These are phyloP conservation scores for Callopanchax toddi DNA, from an alignment of 2,113 vertebrate species.

Conservation along the genomic window DNA sequence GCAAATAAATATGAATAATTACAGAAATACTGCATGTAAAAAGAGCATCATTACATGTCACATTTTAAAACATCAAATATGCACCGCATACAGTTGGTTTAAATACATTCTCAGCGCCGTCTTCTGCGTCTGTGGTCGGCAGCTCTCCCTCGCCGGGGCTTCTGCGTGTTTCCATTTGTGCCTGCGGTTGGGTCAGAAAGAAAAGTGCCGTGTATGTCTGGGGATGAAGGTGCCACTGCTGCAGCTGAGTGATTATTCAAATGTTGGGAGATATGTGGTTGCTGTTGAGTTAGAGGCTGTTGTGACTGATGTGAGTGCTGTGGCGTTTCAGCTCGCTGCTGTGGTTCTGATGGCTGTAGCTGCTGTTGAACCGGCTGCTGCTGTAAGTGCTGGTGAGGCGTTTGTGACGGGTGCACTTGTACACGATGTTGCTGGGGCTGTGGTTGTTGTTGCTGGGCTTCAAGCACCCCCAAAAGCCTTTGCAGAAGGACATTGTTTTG, in stretches of 20 bases:
- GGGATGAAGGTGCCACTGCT: constrained; percentile 56
- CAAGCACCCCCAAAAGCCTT: constrained; percentile 80
- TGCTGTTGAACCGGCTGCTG: constrained; percentile 44
- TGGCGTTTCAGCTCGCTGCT: constrained; percentile 47
- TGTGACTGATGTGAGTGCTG: constrained; percentile 60
- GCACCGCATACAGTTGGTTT: constrained; percentile 20
- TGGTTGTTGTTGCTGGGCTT: constrained; percentile 75
- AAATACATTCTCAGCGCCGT: constrained; percentile 67
- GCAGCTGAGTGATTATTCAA: constrained; percentile 57
- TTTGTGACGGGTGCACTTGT: constrained; percentile 58
- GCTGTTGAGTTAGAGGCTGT: constrained; percentile 63
- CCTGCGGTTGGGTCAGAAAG: constrained; percentile 57
- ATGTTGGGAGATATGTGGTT: constrained; percentile 54
- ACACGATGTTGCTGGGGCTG: constrained; percentile 63
- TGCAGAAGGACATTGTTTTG: constrained; percentile 84
- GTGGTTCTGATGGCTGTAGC: constrained; percentile 56
- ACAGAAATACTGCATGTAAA: constrained; percentile 53
- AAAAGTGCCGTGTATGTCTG: constrained; percentile 69
- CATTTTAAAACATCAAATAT: constrained; percentile 51
- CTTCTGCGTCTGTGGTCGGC: constrained; percentile 78
- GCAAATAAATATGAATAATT: constrained; percentile 24
- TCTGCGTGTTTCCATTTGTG: constrained; percentile 61
- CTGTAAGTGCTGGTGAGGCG: constrained; percentile 65
- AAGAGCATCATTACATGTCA: constrained; percentile 40
- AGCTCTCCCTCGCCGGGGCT: constrained; percentile 75